These are phyloP conservation scores for Cariama cristata DNA, from an alignment of 2,113 vertebrate genomes.

Conservation along the genomic window DNA sequence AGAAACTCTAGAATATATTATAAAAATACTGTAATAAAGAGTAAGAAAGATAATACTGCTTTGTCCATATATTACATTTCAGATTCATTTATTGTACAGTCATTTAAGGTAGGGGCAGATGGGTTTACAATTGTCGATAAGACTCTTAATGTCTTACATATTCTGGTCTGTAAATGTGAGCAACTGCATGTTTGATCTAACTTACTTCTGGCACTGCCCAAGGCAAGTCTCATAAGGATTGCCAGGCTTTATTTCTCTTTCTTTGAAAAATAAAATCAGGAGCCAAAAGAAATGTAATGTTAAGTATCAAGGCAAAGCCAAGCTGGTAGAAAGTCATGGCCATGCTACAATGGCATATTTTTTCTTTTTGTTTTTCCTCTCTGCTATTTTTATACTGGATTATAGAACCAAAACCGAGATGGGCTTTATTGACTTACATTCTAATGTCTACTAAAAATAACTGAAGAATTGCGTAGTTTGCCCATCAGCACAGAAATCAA, in stretches of 20 bases:
- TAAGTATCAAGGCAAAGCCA: not conserved
- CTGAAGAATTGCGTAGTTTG: not conserved
- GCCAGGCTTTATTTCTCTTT: not conserved
- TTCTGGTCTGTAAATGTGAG: not conserved
- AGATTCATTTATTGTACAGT: not conserved
- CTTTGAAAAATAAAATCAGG: not conserved
- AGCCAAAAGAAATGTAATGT: not conserved
- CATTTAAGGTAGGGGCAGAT: not conserved
- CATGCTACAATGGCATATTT: not conserved
- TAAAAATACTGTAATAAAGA: not conserved
- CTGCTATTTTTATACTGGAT: not conserved
- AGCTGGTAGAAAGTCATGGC: not conserved
- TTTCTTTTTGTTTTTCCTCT: not conserved
- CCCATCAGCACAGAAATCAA: not conserved
- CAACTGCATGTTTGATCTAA: not conserved
- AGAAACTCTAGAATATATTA: not conserved
- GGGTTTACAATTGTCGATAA: not conserved
- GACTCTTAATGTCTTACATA: not conserved
- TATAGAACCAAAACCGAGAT: not conserved
- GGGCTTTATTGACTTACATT: not conserved
- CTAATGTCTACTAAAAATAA: not conserved
- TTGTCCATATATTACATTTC: not conserved
- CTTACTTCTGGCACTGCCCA: not conserved
- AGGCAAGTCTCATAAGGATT: not conserved
- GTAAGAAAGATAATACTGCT: not conserved